These are phyloP conservation scores for Beroe ovata DNA, from an alignment of 37 sponge, comb jelly and placozoan species.

Conservation along the genomic window DNA sequence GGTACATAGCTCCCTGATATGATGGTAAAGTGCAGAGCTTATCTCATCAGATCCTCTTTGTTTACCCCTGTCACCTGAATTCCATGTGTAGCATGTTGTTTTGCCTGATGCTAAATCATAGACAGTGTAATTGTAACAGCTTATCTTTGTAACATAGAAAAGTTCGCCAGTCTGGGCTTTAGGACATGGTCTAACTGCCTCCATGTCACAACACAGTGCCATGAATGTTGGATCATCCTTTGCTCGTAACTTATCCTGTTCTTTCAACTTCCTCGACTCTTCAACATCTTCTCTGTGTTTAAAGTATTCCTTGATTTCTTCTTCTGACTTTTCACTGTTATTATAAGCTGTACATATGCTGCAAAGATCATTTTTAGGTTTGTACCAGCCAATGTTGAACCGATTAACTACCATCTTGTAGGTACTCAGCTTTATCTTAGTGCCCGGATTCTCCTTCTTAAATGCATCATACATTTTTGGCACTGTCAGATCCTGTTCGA, in stretches of 20 bases:
- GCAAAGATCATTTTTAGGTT: constrained; percentile 1
- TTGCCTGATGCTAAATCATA: not conserved
- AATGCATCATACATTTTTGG: not conserved
- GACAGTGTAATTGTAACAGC: not conserved
- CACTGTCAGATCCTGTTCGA: not conserved
- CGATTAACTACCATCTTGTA: not conserved
- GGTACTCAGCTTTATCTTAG: not conserved
- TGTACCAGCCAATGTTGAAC: not conserved
- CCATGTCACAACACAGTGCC: not conserved
- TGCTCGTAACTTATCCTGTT: not conserved
- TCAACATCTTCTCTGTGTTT: not conserved
- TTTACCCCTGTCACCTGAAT: no score
- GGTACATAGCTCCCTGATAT: no score
- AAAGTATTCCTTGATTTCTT: not conserved
- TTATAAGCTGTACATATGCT: not conserved
- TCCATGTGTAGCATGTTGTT: no score
- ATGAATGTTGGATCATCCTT: not conserved
- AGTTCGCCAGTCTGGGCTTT: not conserved
- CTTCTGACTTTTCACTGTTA: not conserved
- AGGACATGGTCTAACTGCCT: not conserved
- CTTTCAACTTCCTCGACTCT: not conserved
- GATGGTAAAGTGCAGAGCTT: no score
- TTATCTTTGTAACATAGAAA: not conserved
- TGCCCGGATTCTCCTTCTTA: not conserved
- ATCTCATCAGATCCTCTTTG: no score